These are phyloP conservation scores for Cyphomyrus plagiostoma DNA, from an alignment of 2,113 vertebrate species.

Conservation along the genomic window DNA sequence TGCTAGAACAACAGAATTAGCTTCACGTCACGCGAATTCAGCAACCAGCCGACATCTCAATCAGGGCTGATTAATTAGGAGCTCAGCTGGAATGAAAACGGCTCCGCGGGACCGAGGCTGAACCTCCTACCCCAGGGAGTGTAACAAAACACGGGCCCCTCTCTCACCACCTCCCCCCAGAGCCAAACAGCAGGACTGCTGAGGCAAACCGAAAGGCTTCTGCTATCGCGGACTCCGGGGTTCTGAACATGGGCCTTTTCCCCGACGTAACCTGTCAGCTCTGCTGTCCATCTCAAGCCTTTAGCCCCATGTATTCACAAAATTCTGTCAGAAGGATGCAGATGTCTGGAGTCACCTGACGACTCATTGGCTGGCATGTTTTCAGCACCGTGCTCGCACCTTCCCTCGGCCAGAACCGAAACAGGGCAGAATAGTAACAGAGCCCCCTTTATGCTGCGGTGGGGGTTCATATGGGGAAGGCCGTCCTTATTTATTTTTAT, in stretches of 20 bases:
- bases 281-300: not conserved
- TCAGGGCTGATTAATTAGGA: slow-evolving; percentile 9
- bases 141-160: not conserved
- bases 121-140: not conserved
- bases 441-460: not conserved
- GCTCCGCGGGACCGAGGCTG: not conserved
- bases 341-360: not conserved
- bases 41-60: not conserved
- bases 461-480: not conserved
- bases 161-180: not conserved
- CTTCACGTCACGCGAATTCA: not conserved
- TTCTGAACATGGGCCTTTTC: not conserved
- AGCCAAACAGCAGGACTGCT: not conserved
- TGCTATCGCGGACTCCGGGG: too few relatives aligned
- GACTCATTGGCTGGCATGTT: not conserved
- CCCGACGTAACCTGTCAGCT: not conserved
- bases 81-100: slow-evolving; percentile 8
- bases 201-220: not conserved
- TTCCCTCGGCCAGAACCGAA: not conserved
- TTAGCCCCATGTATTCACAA: not conserved
- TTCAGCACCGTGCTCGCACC: not conserved
- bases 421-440: not conserved
- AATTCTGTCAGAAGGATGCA: not conserved
- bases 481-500: too few relatives aligned
- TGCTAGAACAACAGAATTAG: not conserved